These are phyloP conservation scores for Leiothrix lutea DNA, from an alignment of 2,113 vertebrate genomes.

Conservation along the genomic window DNA sequence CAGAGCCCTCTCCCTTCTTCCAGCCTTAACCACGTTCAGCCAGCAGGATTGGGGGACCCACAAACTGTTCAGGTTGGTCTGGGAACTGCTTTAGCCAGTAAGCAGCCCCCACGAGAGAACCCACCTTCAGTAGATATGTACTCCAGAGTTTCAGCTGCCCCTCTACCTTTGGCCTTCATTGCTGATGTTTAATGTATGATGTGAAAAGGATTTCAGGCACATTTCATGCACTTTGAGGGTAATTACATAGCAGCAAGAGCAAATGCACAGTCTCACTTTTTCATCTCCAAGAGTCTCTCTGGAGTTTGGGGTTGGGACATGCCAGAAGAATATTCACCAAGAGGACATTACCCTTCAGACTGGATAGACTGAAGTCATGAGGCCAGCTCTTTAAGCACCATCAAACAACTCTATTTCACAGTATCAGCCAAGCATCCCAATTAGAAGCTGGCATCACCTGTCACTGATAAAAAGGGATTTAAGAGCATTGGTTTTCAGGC, in stretches of 20 bases:
- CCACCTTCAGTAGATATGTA: neutral
- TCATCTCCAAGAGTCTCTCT: neutral
- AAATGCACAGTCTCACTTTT: neutral
- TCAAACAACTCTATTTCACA: neutral
- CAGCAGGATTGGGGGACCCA: too few relatives aligned
- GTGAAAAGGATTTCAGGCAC: neutral
- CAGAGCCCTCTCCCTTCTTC: too few relatives aligned
- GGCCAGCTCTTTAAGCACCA: neutral
- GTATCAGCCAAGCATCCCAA: neutral
- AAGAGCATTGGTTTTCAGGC: fast-evolving
- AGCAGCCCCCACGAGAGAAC: too few relatives aligned
- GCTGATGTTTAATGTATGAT: neutral
- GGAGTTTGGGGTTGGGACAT: neutral
- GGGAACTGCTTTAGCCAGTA: too few relatives aligned
- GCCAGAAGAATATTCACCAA: neutral
- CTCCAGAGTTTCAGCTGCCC: neutral
- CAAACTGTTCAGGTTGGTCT: too few relatives aligned
- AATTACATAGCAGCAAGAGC: neutral
- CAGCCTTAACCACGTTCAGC: too few relatives aligned
- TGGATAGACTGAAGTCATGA: neutral
- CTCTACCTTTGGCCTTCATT: neutral
- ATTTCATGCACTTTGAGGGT: neutral
- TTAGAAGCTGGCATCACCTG: neutral
- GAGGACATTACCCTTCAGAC: neutral
- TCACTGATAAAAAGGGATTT: neutral